A percentile compares a stretch with the other conserved stretches of the same genome.
These are phyloP conservation scores for Torymus aiolomorphi DNA, from an alignment of 2,888 invertebrate genomes.

Conservation along the genomic window DNA sequence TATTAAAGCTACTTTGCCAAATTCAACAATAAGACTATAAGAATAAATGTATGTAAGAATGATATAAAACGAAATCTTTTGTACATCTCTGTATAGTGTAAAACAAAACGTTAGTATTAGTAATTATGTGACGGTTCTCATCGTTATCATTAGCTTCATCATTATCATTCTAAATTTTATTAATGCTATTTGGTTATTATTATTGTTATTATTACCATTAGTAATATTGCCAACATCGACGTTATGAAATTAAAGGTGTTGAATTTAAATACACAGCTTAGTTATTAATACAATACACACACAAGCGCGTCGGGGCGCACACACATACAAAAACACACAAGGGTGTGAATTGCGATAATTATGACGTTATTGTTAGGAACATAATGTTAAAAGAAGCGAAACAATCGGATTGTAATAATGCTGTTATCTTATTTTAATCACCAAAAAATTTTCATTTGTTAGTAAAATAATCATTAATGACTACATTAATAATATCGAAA, in stretches of 20 bases:
- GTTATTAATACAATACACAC: no score
- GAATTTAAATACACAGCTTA: no score
- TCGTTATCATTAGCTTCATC: slow-evolving; percentile 20
- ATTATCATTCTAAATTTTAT: neutral
- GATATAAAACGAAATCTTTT: slow-evolving; percentile 43
- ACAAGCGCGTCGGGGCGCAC: neutral
- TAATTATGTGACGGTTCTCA: slow-evolving; percentile 12
- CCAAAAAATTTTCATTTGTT: no score
- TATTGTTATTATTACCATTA: neutral
- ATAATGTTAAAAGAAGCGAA: no score
- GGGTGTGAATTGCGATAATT: neutral
- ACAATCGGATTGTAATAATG: no score
- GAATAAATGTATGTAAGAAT: slow-evolving; percentile 25
- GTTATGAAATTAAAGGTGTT: neutral
- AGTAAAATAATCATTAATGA: no score
- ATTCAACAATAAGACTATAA: slow-evolving; percentile 42
- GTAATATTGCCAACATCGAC: neutral
- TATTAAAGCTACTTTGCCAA: slow-evolving; percentile 56
- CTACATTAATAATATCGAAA: no score
- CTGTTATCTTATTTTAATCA: no score
- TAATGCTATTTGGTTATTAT: slow-evolving; percentile 11
- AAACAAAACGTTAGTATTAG: slow-evolving; percentile 46
- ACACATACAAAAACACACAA: neutral
- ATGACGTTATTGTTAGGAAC: neutral
- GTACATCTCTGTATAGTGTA: slow-evolving; percentile 57